Percentiles rank a stretch among this genome's conserved stretches.
Evolutionary conservation across 2,888 invertebrate genomes (phyloP).

Genomic region (Rhingia rostrata): DNA sequence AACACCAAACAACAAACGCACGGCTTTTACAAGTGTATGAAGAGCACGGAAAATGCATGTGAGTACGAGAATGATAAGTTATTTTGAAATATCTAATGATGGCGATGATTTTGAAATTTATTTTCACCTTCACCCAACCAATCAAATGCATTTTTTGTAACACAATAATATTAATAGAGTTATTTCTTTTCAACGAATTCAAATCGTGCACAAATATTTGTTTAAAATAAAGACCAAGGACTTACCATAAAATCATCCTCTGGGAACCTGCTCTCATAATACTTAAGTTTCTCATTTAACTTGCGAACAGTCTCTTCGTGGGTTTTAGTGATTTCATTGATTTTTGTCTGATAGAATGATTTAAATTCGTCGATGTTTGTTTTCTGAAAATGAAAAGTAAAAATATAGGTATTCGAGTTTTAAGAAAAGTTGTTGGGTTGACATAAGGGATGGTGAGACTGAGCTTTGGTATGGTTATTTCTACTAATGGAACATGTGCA

Average conservation of each 20-base stretch:
- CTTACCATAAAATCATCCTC: constrained; percentile 83
- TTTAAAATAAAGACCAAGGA: constrained; percentile 10
- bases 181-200: constrained; percentile 51
- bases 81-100: constrained; percentile 6
- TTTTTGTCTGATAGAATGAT: constrained; percentile 81
- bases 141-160: constrained; percentile 50
- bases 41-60: neutral
- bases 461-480: too few species aligned
- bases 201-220: constrained; percentile 45
- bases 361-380: constrained; percentile 80
- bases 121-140: constrained; percentile 70
- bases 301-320: constrained; percentile 79
- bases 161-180: constrained; percentile 58
- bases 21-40: neutral
- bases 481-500: too few species aligned
- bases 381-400: constrained; percentile 73
- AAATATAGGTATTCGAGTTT: neutral
- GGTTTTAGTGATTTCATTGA: constrained; percentile 79
- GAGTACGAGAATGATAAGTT: constrained; percentile 24
- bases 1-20: constrained; percentile 12
- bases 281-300: constrained; percentile 79
- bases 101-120: constrained; percentile 36
- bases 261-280: constrained; percentile 80
- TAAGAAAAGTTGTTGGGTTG: too few species aligned
- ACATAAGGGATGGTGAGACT: too few species aligned